phyloP scores from a whole-genome alignment of 2,888 invertebrate genomes.

The Sinotaia quadrata region DNA sequence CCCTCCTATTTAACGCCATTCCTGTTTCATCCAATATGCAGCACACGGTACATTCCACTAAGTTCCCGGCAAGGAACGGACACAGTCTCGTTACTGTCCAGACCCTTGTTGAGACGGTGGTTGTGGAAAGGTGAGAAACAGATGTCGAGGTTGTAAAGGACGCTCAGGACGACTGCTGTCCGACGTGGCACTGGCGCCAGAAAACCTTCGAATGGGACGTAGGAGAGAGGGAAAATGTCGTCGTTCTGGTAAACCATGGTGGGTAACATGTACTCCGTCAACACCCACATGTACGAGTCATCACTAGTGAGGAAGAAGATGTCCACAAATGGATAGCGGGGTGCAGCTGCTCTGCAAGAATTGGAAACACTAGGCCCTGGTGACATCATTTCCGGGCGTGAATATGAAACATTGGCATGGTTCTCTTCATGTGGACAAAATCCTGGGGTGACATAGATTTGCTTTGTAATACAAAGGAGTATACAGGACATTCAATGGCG shows the following conservation, averaged over 20 bases:
- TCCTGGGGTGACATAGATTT: too few species aligned
- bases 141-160: background rate
- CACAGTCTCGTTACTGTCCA: background rate
- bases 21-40: background rate
- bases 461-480: too few species aligned
- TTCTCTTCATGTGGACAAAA: background rate
- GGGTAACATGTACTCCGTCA: background rate
- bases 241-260: background rate
- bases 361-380: conserved; percentile 8
- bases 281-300: conserved; percentile 15
- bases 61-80: background rate
- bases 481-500: too few species aligned
- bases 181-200: background rate
- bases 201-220: background rate
- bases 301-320: conserved; percentile 27
- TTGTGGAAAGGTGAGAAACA: background rate
- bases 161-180: background rate
- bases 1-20: too few species aligned
- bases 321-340: conserved; percentile 28
- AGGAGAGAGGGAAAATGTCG: background rate
- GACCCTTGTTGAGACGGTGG: background rate
- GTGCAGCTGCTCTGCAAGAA: background rate
- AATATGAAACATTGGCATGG: background rate
- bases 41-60: background rate
- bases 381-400: background rate